Evolutionary conservation across 2,888 invertebrate species (phyloP), one percentile per base, ranked within the genome.

Genomic region (Leptinotarsa haldemani): DNA sequence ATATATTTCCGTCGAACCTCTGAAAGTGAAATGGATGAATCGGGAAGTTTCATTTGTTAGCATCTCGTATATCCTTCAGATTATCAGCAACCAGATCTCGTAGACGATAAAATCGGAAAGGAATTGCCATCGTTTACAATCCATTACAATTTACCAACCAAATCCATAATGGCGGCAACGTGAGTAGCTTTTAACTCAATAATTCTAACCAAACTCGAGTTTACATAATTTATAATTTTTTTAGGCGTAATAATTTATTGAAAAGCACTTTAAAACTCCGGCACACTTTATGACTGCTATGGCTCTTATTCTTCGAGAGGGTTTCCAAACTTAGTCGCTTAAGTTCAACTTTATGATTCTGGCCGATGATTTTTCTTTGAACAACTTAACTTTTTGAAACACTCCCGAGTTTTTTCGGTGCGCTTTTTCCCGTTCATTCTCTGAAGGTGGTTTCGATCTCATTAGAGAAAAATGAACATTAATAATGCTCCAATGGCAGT

Each of bases 161-260:
- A 79, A 82, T 81, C 77, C 75, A 75, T 81, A 81, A 82, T 80
- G 77, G 78, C 71, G 52, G 66, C 73, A 77, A 80, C 79, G 80
- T 82, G 82, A 82, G 77, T 76, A 77, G 81, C 73, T 80, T 79
- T 78, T 71, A 74, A 77, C 76, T 74, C 78, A 80, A 80, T 81
- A 79, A 80, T 79, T 77, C 77, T 68, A 74, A 74, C 78, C 69
- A 64, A 75, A 65, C 73, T 70, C 73, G 73, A 79, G 82, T 83
- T 82, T 82, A 76, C 79, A 80, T 83, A 83, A 84, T 84, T 84
- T 85, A 85, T 82, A 84, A 83, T 84, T 83, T 84, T 85, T 84
- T 82, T 81, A 79, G 84, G 84, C 84, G 84, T 83, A 85, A 85
- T 86, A 86, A 86, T 85, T 86, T 85, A 86, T 86, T 81, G 86